Percentiles rank a stretch among this genome's conserved stretches.
Conservation (phyloP, 2,113 vertebrate genomes). For the Phyllopteryx taeniolatus region DNA sequence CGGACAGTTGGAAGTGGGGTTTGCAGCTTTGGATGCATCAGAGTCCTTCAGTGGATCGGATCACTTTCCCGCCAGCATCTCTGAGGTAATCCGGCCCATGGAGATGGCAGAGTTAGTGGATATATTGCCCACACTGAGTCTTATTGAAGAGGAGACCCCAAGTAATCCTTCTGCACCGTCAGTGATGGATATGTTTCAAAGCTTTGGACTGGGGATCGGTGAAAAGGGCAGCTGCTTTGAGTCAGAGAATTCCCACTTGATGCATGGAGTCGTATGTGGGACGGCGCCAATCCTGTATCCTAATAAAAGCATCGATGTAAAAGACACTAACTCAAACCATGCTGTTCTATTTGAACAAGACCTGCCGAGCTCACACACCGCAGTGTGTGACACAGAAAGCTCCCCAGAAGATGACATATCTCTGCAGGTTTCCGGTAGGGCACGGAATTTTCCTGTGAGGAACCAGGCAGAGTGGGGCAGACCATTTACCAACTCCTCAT, state of each 20-base stretch:
- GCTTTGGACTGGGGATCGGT: conserved; percentile 52
- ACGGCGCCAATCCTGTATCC: background rate
- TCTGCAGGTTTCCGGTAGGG: conserved; percentile 11
- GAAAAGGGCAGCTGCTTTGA: conserved; percentile 40
- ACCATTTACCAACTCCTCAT: conserved; percentile 47
- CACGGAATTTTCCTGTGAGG: conserved; percentile 29
- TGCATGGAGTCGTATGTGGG: background rate
- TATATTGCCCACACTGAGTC: conserved; percentile 59
- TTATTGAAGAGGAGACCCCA: conserved; percentile 57
- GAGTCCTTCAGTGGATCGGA: conserved; percentile 14
- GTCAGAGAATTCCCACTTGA: conserved; percentile 28
- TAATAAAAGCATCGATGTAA: conserved; percentile 2
- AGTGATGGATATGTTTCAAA: conserved; percentile 60
- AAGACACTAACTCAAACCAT: conserved; percentile 6
- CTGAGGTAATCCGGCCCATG: conserved; percentile 57
- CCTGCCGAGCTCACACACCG: background rate
- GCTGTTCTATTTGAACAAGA: background rate
- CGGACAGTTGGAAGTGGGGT: conserved; percentile 38
- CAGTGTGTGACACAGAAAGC: conserved; percentile 2
- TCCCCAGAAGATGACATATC: conserved; percentile 4
- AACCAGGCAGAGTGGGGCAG: conserved; percentile 70
- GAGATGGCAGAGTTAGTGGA: conserved; percentile 65
- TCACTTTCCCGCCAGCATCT: conserved; percentile 45
- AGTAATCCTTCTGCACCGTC: conserved; percentile 29
- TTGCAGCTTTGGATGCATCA: conserved; percentile 24